phyloP scores from a whole-genome alignment of 2,113 vertebrate species.

The Nothocercus nigrocapillus region DNA sequence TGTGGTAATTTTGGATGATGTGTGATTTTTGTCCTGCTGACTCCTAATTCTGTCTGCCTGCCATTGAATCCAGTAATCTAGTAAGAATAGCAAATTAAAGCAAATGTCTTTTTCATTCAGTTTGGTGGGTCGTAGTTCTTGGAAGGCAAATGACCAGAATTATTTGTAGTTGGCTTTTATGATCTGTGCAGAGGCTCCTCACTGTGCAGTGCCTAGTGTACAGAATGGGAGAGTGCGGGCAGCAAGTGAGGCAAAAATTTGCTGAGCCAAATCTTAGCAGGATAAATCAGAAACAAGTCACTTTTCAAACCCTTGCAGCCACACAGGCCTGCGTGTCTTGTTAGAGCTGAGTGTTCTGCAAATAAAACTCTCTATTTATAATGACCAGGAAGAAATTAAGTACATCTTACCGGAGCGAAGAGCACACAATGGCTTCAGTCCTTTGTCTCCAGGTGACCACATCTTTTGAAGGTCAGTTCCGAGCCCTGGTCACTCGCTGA shows the following conservation, averaged over 20 bases:
- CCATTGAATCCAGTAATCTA: not conserved
- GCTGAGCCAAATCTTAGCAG: not conserved
- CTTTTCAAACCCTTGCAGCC: not conserved
- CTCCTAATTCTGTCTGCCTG: not conserved
- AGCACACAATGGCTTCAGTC: not conserved
- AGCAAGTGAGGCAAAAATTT: not conserved
- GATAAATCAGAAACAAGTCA: not conserved
- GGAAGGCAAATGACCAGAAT: not conserved
- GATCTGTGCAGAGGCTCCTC: not conserved
- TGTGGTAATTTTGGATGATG: not conserved
- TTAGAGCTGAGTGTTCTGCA: not conserved
- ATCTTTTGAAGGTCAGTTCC: not conserved
- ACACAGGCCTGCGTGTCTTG: fast-evolving
- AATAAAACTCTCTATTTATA: fast-evolving
- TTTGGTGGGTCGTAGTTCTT: not conserved
- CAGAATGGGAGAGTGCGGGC: fast-evolving
- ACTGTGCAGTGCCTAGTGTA: fast-evolving
- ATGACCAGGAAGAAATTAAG: not conserved
- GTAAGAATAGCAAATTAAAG: not conserved
- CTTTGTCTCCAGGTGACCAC: not conserved
- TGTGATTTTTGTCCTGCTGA: not conserved
- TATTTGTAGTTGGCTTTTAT: not conserved
- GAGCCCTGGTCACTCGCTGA: not conserved
- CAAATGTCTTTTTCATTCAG: not conserved
- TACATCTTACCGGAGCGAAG: fast-evolving